phyloP scores from a whole-genome alignment of 2,797 vertebrate species.

The Crax fasciolata region DNA sequence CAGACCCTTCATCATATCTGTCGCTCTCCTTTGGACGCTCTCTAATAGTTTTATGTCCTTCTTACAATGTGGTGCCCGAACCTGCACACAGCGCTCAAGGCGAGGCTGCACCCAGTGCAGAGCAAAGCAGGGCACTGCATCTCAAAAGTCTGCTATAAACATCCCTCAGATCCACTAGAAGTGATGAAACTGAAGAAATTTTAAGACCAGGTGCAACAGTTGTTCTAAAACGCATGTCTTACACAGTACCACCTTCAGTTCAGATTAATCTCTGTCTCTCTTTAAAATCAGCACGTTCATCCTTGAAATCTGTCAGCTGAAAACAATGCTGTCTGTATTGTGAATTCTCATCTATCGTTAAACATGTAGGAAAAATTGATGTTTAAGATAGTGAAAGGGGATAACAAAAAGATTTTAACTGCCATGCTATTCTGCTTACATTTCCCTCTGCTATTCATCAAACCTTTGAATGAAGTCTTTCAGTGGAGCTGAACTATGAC shows the following conservation, averaged over 20 bases:
- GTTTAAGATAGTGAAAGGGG: neutral
- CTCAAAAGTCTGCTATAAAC: neutral
- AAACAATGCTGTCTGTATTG: neutral
- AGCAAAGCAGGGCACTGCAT: neutral
- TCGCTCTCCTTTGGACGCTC: neutral
- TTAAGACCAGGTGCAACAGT: neutral
- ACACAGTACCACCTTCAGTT: neutral
- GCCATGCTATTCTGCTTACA: constrained; percentile 14
- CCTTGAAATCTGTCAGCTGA: neutral
- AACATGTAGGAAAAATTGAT: neutral
- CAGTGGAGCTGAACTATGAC: constrained; percentile 45
- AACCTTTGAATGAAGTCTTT: constrained; percentile 53
- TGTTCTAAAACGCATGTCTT: neutral
- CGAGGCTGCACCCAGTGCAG: neutral
- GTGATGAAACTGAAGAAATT: neutral
- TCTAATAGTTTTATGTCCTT: neutral
- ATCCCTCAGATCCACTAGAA: neutral
- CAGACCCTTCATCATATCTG: neutral
- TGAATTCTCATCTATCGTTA: neutral
- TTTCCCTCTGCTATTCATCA: constrained; percentile 47
- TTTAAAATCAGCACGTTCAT: neutral
- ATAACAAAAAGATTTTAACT: neutral
- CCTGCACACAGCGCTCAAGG: neutral
- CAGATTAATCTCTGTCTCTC: neutral
- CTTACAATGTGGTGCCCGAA: neutral